Evolutionary conservation across 2,888 invertebrate species (phyloP), one percentile per base, ranked within the genome.

Genomic region (Caenorhabditis auriculariae): DNA sequence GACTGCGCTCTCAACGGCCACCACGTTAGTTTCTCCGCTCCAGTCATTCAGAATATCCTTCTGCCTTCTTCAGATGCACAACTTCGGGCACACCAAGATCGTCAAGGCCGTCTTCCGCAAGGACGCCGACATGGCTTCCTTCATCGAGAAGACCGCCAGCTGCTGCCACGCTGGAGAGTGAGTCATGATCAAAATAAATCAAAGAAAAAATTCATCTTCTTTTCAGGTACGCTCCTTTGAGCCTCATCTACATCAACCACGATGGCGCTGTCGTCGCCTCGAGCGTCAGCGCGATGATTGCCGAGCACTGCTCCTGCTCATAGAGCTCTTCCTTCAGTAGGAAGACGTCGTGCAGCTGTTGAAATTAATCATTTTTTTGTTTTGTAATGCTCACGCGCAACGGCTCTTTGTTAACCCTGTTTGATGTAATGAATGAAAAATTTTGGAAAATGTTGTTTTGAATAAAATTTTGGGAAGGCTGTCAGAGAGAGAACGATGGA

Each of bases 221-320:
- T n/a, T n/a, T 91, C 52, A 89, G 89, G 82, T 88, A 89, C 75
- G 89, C 91, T 75, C 86, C 88, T 75, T 68, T 78, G 32, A 91
- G 90, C 82, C 89, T 94, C 80, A 89, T 93, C 75, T 79, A 78
- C 59, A 59, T 76, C 9, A 72, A 65, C n/a, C 61, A 63, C 15
- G 62, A 69, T 38, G 57, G 60, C 27, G 58, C 67, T 24, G 68
- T 81, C 38, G 57, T 65, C 26, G 58, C 71, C 15, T 60, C 72
- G 71, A 88, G 89, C 64, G 87, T 94, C 74, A 91, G 92, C 5
- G 91, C 91, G 24, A 94, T 94, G 93, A 90, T 93, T 56, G 93
- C 93, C 37, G 91, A 92, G 74, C 87, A 89, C 80, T 94, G 93
- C 83, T 92, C 91, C 50, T 94, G 93, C 83, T 89, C 91, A 85